Evolutionary conservation across 2,113 vertebrate genomes (phyloP).

Genomic region (Tragelaphus scriptus): DNA sequence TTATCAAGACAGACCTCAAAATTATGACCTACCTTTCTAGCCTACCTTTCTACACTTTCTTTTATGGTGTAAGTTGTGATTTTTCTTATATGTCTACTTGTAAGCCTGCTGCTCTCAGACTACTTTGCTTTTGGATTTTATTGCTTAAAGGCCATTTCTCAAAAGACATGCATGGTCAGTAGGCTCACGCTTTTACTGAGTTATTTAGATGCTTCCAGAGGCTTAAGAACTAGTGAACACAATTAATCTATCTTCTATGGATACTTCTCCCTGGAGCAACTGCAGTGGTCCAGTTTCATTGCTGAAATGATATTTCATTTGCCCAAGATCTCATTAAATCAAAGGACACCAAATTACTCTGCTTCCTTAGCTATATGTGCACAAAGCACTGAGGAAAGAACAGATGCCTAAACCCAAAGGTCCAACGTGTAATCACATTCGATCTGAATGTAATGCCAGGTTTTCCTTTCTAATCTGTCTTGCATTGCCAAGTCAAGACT

Average conservation of each 20-base stretch:
- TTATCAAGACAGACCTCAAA: not conserved
- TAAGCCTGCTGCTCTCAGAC: not conserved
- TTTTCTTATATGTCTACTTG: not conserved
- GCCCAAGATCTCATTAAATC: constrained; percentile 40
- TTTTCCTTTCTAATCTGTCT: not conserved
- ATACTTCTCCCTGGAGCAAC: not conserved
- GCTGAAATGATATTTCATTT: constrained; percentile 29
- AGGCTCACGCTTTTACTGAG: constrained; percentile 19
- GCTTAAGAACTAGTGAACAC: not conserved
- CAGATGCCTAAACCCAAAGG: not conserved
- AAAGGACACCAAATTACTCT: not conserved
- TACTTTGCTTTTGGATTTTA: not conserved
- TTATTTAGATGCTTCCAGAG: constrained; percentile 24
- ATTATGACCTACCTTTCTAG: not conserved
- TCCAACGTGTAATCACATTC: not conserved
- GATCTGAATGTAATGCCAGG: not conserved
- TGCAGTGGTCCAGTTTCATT: not conserved
- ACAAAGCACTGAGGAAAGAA: not conserved
- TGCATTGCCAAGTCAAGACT: not conserved
- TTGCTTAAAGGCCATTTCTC: constrained; percentile 2
- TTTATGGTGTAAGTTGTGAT: not conserved
- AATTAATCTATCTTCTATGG: constrained; percentile 10
- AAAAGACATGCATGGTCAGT: not conserved
- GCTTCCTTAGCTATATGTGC: not conserved
- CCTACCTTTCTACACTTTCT: not conserved